A percentile compares a stretch with the other conserved stretches of the same genome.
phyloP scores from a whole-genome alignment of 2,888 invertebrate species.

The Unio pictorum region DNA sequence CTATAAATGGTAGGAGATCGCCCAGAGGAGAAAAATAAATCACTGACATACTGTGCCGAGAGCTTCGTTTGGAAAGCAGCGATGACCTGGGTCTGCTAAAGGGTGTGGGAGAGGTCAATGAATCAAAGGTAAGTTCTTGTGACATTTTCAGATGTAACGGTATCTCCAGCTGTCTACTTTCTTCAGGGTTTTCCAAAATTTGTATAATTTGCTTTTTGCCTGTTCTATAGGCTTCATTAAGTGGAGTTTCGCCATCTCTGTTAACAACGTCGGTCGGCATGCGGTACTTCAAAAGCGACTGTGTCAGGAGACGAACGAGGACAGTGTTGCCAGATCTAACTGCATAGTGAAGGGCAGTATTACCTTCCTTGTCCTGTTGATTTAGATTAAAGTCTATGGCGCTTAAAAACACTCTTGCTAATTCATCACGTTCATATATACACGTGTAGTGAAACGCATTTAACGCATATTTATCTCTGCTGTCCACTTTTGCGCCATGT shows the following conservation, averaged over 20 bases:
- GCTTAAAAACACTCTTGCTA: constrained; percentile 57
- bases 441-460: constrained; percentile 68
- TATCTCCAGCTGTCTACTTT: constrained; percentile 33
- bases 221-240: constrained; percentile 39
- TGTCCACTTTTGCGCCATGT: constrained; percentile 57
- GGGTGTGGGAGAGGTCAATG: constrained; percentile 19
- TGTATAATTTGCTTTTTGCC: constrained; percentile 34
- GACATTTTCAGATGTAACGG: constrained; percentile 18
- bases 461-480: constrained; percentile 58
- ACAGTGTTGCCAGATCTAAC: constrained; percentile 53
- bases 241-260: constrained; percentile 39
- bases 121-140: constrained; percentile 15
- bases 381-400: constrained; percentile 68
- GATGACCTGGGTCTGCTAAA: constrained; percentile 27
- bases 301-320: constrained; percentile 48
- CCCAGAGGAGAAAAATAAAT: constrained; percentile 22
- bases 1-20: constrained; percentile 29
- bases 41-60: constrained; percentile 25
- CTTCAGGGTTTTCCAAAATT: constrained; percentile 29
- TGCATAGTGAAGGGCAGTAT: constrained; percentile 68
- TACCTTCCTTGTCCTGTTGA: constrained; percentile 61
- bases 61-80: constrained; percentile 25
- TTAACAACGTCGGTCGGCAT: constrained; percentile 36
- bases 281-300: constrained; percentile 42
- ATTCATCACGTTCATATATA: constrained; percentile 55